Percentiles rank a stretch among this genome's conserved stretches.
These are phyloP conservation scores for Alouatta caraya DNA, from an alignment of 2,797 vertebrate genomes.

Conservation along the genomic window DNA sequence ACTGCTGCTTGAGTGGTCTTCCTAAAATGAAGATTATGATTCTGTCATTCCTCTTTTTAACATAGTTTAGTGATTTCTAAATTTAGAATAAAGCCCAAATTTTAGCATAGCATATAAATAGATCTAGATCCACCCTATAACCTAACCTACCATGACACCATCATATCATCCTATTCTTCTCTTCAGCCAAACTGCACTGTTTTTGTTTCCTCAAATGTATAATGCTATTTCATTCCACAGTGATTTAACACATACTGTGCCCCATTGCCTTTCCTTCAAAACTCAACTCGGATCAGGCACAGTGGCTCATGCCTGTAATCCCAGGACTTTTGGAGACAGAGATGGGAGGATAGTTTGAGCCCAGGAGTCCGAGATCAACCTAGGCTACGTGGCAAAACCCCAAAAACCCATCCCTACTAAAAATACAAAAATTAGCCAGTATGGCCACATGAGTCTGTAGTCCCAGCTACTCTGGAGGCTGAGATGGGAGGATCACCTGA, in stretches of 20 bases:
- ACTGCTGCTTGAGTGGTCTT: not conserved
- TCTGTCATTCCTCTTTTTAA: not conserved
- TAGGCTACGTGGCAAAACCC: too few species aligned
- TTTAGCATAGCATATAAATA: not conserved
- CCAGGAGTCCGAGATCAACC: too few species aligned
- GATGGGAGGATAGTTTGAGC: too few species aligned
- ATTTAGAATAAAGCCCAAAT: slow-evolving; percentile 9
- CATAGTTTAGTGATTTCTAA: not conserved
- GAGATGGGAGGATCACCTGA: not conserved
- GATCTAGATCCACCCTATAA: not conserved
- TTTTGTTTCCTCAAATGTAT: not conserved
- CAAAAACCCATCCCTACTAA: too few species aligned
- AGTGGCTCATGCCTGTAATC: too few species aligned
- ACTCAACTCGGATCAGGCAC: too few species aligned
- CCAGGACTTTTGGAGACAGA: too few species aligned
- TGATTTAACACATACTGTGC: not conserved
- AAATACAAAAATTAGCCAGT: too few species aligned
- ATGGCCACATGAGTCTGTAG: too few species aligned
- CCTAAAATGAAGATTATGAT: not conserved
- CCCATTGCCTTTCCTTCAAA: not conserved
- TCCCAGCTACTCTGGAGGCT: not conserved
- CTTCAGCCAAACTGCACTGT: not conserved
- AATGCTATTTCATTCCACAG: not conserved
- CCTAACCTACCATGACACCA: not conserved
- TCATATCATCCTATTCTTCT: not conserved